Evolutionary conservation across 2,113 vertebrate genomes (phyloP).

Genomic region (Felis catus): DNA sequence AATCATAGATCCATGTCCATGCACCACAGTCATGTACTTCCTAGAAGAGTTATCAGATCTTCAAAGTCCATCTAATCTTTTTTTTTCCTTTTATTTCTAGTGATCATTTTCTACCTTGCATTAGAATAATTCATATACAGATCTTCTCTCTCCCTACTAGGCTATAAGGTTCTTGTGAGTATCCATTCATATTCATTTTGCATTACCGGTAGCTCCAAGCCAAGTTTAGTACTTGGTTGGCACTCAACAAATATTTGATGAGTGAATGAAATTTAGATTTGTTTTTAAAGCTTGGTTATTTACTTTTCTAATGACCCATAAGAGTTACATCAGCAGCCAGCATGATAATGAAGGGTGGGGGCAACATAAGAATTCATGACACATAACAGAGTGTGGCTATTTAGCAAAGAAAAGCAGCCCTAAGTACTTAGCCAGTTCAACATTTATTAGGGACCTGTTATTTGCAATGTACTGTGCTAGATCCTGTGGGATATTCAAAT

Average conservation of each 20-base stretch:
- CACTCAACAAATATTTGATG: slow-evolving; percentile 32
- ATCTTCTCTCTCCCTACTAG: not conserved
- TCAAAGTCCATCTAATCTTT: not conserved
- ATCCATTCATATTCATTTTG: not conserved
- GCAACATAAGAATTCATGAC: not conserved
- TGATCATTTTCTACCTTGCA: not conserved
- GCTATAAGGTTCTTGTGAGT: not conserved
- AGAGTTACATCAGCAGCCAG: not conserved
- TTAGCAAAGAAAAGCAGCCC: not conserved
- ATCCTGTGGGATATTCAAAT: slow-evolving; percentile 36
- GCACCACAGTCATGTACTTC: not conserved
- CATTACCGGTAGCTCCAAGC: not conserved
- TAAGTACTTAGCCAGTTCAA: not conserved
- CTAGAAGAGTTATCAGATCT: not conserved
- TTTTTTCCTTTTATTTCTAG: not conserved
- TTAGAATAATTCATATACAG: slow-evolving; percentile 12
- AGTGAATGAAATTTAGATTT: not conserved
- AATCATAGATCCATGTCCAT: not conserved
- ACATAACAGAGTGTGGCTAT: not conserved
- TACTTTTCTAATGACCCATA: not conserved
- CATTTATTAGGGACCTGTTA: not conserved
- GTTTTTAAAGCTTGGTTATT: not conserved
- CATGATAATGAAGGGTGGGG: not conserved
- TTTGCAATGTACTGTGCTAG: not conserved
- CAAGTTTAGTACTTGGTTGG: not conserved